These are phyloP conservation scores for Saccostrea cuccullata DNA, from an alignment of 1,140 invertebrate genomes.

Conservation along the genomic window DNA sequence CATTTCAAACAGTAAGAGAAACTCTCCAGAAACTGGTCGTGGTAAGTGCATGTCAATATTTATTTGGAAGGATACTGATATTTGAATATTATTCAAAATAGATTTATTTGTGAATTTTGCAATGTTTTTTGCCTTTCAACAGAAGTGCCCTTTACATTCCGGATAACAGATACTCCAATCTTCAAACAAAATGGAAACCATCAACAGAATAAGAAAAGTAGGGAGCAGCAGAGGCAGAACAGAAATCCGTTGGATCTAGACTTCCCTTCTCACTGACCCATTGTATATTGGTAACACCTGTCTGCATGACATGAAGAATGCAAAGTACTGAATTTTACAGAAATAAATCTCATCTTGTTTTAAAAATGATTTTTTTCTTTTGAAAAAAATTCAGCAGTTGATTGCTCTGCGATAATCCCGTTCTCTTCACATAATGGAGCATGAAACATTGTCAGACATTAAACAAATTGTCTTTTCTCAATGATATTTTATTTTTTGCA, in stretches of 20 bases:
- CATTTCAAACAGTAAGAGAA: neutral
- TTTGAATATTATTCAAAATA: too few species aligned
- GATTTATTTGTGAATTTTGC: too few species aligned
- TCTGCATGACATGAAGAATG: neutral
- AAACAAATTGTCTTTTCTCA: too few species aligned
- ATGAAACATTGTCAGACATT: too few species aligned
- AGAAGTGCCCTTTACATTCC: conserved; percentile 3
- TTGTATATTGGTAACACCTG: neutral
- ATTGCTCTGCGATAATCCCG: too few species aligned
- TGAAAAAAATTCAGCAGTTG: too few species aligned
- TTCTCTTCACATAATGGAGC: too few species aligned
- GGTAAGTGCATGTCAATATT: neutral
- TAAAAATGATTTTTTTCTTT: neutral
- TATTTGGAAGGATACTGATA: too few species aligned
- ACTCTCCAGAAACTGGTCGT: neutral
- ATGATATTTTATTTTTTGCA: too few species aligned
- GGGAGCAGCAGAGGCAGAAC: neutral
- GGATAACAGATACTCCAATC: neutral
- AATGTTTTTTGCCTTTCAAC: neutral
- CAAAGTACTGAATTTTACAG: neutral
- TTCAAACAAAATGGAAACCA: neutral
- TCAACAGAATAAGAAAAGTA: neutral
- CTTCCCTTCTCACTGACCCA: neutral
- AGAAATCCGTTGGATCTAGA: neutral
- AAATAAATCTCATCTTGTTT: neutral